Conservation (phyloP, 2,797 vertebrate species). For the Ciconia nigra region DNA sequence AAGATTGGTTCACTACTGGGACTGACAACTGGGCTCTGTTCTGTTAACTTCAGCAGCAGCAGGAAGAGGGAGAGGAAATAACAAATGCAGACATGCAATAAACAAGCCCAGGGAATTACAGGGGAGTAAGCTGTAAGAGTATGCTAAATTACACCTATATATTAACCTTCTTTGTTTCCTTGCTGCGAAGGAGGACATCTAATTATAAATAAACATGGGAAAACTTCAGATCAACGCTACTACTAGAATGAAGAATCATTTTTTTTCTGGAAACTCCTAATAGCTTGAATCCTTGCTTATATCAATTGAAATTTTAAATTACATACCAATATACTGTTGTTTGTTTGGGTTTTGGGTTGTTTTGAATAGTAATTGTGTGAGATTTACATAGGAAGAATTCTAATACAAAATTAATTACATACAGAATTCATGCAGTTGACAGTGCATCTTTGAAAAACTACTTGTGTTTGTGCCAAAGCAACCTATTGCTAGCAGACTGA, state of each 20-base stretch:
- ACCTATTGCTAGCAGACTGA: background rate
- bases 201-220: constrained; percentile 12
- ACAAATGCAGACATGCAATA: constrained; percentile 6
- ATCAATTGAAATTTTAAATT: background rate
- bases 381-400: background rate
- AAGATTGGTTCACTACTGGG: background rate
- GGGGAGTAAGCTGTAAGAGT: background rate
- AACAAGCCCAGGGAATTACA: constrained; percentile 21
- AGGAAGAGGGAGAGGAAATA: constrained; percentile 13
- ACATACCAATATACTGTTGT: background rate
- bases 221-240: background rate
- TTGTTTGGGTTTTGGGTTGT: background rate
- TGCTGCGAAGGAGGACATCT: background rate
- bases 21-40: background rate
- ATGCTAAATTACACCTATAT: constrained; percentile 41
- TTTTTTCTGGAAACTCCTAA: background rate
- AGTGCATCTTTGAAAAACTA: background rate
- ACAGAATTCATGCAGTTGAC: background rate
- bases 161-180: constrained; percentile 41
- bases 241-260: background rate
- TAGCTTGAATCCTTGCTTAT: background rate
- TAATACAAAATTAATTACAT: background rate
- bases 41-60: background rate
- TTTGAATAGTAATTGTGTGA: background rate
- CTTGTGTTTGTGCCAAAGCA: background rate